Conservation (phyloP, 2,888 invertebrate genomes). For the Yponomeuta plumbellus region DNA sequence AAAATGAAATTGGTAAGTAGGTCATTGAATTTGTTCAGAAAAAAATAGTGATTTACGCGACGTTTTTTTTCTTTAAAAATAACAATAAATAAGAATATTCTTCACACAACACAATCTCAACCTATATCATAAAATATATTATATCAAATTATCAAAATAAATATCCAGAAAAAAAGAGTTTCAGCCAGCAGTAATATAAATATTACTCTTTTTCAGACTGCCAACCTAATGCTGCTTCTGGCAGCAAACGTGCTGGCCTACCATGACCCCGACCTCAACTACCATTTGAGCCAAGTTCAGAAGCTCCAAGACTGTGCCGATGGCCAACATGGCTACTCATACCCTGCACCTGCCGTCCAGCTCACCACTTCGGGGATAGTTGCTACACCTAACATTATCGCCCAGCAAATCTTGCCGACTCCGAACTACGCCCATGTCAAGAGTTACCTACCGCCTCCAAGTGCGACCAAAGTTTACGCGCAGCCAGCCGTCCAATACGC, state of each 20-base stretch:
- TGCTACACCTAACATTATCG: conserved; percentile 26
- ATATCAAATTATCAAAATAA: not conserved
- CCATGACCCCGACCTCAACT: conserved; percentile 69
- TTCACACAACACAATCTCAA: too few relatives aligned
- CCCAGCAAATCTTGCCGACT: conserved; percentile 28
- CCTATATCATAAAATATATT: not conserved
- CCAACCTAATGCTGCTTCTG: conserved; percentile 38
- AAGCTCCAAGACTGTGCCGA: conserved; percentile 41
- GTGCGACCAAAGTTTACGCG: not conserved
- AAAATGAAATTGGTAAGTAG: conserved; percentile 56
- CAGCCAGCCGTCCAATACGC: not conserved
- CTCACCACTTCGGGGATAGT: conserved; percentile 54
- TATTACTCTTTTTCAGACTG: conserved; percentile 43
- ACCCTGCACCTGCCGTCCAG: conserved; percentile 72
- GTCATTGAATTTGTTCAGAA: not conserved
- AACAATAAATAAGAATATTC: too few relatives aligned
- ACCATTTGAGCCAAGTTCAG: conserved; percentile 62
- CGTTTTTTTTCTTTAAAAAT: too few relatives aligned
- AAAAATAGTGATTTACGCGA: too few relatives aligned
- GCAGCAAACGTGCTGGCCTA: conserved; percentile 50
- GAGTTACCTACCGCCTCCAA: conserved; percentile 26
- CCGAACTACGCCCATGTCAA: conserved; percentile 25
- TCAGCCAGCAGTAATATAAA: too few relatives aligned
- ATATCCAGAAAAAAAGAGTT: too few relatives aligned
- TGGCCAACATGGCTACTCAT: conserved; percentile 66